Conservation (phyloP, 2,888 invertebrate species). For the Alcis repandata region DNA sequence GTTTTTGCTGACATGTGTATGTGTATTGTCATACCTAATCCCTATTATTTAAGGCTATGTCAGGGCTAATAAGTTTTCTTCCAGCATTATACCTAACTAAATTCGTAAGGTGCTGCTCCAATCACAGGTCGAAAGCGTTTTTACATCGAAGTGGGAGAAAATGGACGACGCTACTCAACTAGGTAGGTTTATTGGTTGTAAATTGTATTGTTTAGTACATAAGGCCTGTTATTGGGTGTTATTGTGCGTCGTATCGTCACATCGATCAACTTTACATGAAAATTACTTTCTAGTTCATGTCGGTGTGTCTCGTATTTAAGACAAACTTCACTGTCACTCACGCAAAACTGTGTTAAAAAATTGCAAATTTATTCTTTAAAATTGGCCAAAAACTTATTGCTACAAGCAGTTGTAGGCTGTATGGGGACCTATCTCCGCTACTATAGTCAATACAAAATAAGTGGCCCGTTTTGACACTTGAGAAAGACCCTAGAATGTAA, state of each 20-base stretch:
- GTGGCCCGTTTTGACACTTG: too few relatives aligned
- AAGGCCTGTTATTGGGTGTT: constrained; percentile 5
- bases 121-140: constrained; percentile 82
- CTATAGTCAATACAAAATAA: too few relatives aligned
- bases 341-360: neutral
- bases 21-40: constrained; percentile 33
- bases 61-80: constrained; percentile 81
- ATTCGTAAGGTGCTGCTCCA: constrained; percentile 74
- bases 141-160: constrained; percentile 93
- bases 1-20: constrained; percentile 31
- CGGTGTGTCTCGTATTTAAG: neutral
- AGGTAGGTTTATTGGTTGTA: constrained; percentile 89
- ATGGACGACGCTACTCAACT: constrained; percentile 93
- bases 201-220: constrained; percentile 41
- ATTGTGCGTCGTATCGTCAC: neutral
- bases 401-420: too few relatives aligned
- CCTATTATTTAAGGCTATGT: constrained; percentile 54
- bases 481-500: too few relatives aligned
- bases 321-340: neutral
- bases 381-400: neutral
- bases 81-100: constrained; percentile 82
- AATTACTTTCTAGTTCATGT: too few relatives aligned
- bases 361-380: neutral
- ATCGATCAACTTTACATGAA: too few relatives aligned
- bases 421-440: too few relatives aligned